phyloP scores from a whole-genome alignment of 1,140 invertebrate species.

The Pseudobourletiella spinata region DNA sequence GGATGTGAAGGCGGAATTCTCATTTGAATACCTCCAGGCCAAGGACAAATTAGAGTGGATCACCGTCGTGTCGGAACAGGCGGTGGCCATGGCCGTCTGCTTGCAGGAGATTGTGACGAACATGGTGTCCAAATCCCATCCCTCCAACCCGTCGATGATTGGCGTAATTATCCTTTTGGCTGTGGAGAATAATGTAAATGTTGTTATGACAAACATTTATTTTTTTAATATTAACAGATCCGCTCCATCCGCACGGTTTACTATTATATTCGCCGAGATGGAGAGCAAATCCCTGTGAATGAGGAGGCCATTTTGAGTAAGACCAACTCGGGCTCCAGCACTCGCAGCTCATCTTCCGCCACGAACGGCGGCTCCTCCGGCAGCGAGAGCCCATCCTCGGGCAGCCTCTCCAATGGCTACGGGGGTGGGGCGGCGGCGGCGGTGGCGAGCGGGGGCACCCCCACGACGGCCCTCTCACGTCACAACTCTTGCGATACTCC shows the following conservation, averaged over 20 bases:
- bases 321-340: not conserved
- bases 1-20: conserved; percentile 54
- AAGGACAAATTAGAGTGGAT: conserved; percentile 89
- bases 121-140: conserved; percentile 68
- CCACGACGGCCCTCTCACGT: conserved; percentile 24
- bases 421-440: too few species aligned
- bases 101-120: conserved; percentile 93
- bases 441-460: conserved; percentile 11
- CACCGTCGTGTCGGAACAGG: conserved; percentile 76
- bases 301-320: conserved; percentile 21
- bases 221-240: conserved; percentile 14
- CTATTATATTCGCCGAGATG: conserved; percentile 27
- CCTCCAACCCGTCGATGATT: conserved; percentile 20
- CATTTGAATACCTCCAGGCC: conserved; percentile 92
- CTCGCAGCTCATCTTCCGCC: not conserved
- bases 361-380: conserved; percentile 28
- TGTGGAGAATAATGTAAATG: too few species aligned
- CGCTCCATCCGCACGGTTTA: conserved; percentile 21
- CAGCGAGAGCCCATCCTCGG: conserved; percentile 26
- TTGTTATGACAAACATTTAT: not conserved
- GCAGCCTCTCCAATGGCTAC: conserved; percentile 21
- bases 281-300: conserved; percentile 29
- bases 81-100: conserved; percentile 89
- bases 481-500: conserved; percentile 28
- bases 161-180: conserved; percentile 46